Conservation (phyloP, 2,888 invertebrate genomes). For the Spodoptera littoralis region DNA sequence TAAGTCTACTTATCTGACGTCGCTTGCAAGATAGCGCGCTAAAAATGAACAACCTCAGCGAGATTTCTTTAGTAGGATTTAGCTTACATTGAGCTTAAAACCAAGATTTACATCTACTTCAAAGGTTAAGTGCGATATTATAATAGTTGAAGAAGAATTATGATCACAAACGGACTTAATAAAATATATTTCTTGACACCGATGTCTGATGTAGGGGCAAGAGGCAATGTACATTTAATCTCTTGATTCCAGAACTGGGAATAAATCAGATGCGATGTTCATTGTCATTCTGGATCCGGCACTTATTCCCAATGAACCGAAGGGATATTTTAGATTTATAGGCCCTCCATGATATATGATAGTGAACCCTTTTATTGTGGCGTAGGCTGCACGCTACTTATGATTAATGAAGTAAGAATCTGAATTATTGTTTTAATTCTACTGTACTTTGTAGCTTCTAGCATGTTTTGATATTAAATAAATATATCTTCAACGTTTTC, state of each 20-base stretch:
- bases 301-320: slow-evolving; percentile 49
- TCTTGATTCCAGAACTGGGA: slow-evolving; percentile 48
- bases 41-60: slow-evolving; percentile 25
- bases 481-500: too few relatives aligned
- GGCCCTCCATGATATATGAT: slow-evolving; percentile 42
- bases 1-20: slow-evolving; percentile 41
- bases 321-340: slow-evolving; percentile 57
- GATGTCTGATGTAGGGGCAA: slow-evolving; percentile 51
- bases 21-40: slow-evolving; percentile 21
- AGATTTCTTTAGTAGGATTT: slow-evolving; percentile 33
- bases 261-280: slow-evolving; percentile 46
- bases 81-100: slow-evolving; percentile 14
- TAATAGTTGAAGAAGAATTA: slow-evolving; percentile 64
- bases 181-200: slow-evolving; percentile 54
- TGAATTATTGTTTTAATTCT: slow-evolving; percentile 52
- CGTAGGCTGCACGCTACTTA: slow-evolving; percentile 47
- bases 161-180: slow-evolving; percentile 56
- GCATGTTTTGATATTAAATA: background rate
- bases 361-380: slow-evolving; percentile 48
- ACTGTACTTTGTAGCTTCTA: slow-evolving; percentile 17
- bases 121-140: slow-evolving; percentile 61
- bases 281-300: slow-evolving; percentile 57
- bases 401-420: slow-evolving; percentile 53
- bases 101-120: slow-evolving; percentile 57
- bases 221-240: slow-evolving; percentile 54